Conservation (phyloP, 2,113 vertebrate genomes). For the Indicator maculatus region DNA sequence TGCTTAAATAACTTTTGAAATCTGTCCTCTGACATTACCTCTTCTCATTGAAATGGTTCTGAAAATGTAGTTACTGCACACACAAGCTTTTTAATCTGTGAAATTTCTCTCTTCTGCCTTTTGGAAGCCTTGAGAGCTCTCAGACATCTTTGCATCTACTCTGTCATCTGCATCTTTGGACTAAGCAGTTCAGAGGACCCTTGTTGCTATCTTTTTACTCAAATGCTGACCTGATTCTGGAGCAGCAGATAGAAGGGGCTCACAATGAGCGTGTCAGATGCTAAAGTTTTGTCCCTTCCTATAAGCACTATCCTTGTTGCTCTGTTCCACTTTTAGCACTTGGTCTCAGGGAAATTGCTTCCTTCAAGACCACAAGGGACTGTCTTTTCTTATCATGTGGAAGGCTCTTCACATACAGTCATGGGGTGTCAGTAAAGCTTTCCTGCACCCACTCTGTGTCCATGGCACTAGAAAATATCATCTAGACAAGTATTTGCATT, state of each 20-base stretch:
- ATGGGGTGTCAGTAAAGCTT: neutral
- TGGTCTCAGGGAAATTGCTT: neutral
- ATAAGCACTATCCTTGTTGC: neutral
- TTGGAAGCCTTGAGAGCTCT: neutral
- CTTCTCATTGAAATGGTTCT: neutral
- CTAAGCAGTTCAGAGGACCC: neutral
- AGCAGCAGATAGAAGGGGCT: neutral
- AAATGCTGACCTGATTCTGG: neutral
- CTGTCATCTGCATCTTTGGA: neutral
- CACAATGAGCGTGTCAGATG: accelerated
- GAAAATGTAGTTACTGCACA: neutral
- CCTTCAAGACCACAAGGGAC: neutral
- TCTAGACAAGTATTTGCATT: neutral
- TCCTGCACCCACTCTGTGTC: neutral
- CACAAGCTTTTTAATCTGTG: neutral
- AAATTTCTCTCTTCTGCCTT: neutral
- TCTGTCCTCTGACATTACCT: neutral
- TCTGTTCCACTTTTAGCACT: neutral
- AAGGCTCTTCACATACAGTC: neutral
- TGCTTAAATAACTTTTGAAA: neutral
- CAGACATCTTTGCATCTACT: neutral
- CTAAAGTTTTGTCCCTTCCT: neutral
- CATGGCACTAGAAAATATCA: neutral
- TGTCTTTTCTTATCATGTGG: neutral
- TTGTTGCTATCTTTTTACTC: neutral